Evolutionary conservation across 2,113 vertebrate species (phyloP).

Genomic region (Chionodraco myersi): DNA sequence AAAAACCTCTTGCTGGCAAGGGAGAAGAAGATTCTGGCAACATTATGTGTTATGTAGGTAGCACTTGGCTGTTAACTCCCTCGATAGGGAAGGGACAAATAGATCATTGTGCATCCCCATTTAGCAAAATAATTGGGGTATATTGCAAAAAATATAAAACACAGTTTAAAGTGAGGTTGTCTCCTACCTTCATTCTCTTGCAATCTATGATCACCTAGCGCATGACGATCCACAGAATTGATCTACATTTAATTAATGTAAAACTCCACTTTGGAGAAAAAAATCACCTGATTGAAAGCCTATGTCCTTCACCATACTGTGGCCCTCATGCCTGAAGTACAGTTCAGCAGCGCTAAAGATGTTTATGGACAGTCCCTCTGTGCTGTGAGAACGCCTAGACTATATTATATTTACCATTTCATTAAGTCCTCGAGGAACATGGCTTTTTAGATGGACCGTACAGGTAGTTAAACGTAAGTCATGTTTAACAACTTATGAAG

Average conservation of each 20-base stretch:
- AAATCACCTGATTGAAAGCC: neutral
- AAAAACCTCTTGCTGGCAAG: neutral
- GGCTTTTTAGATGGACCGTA: constrained; percentile 58
- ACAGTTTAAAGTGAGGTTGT: neutral
- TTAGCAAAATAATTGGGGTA: neutral
- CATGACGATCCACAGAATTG: neutral
- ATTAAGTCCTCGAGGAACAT: constrained; percentile 60
- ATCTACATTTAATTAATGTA: constrained; percentile 3
- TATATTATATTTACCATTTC: constrained; percentile 66
- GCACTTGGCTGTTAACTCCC: neutral
- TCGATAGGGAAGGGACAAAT: neutral
- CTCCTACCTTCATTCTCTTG: neutral
- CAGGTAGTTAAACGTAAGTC: constrained; percentile 57
- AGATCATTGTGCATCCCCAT: neutral
- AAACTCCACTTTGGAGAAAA: constrained; percentile 12
- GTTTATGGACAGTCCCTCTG: constrained; percentile 45
- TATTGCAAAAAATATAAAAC: neutral
- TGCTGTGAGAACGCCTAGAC: constrained; percentile 28
- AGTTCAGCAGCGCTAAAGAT: constrained; percentile 17
- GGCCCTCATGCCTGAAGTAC: constrained; percentile 21
- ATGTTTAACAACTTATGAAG: constrained; percentile 65
- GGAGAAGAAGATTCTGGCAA: neutral
- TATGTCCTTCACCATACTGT: constrained; percentile 43
- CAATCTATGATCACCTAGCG: neutral
- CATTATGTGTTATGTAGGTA: neutral